These are phyloP conservation scores for Manis javanica DNA, from an alignment of 2,797 vertebrate species.

Conservation along the genomic window DNA sequence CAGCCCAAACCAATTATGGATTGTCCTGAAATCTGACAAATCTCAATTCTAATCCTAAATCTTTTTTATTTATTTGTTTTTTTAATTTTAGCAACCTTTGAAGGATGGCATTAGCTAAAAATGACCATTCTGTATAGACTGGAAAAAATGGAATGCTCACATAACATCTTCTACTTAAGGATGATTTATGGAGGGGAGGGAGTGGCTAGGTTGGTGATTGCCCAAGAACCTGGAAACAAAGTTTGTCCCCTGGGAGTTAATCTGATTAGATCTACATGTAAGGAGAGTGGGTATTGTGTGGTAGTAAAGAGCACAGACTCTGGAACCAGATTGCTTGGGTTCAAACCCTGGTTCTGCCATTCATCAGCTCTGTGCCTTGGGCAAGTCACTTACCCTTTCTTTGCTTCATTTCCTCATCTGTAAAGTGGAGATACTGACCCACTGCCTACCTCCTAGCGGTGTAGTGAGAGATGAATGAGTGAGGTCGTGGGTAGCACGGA, in stretches of 20 bases:
- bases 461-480: not conserved
- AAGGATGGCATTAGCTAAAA: constrained; percentile 1
- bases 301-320: not conserved
- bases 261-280: not conserved
- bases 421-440: not conserved
- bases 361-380: not conserved
- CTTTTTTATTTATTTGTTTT: not conserved
- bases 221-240: constrained; percentile 10
- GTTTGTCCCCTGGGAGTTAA: not conserved
- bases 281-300: not conserved
- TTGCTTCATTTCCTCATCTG: not conserved
- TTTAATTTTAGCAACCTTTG: not conserved
- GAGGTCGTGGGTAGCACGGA: not conserved
- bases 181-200: not conserved
- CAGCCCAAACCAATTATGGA: not conserved
- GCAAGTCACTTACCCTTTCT: not conserved
- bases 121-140: not conserved
- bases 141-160: not conserved
- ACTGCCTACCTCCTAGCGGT: not conserved
- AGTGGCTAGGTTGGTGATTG: not conserved
- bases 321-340: not conserved
- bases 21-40: constrained; percentile 53
- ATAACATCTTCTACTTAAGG: not conserved
- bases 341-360: not conserved
- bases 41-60: not conserved